Evolutionary conservation across 2,113 vertebrate species (phyloP).

Genomic region (Eurystomus gularis): DNA sequence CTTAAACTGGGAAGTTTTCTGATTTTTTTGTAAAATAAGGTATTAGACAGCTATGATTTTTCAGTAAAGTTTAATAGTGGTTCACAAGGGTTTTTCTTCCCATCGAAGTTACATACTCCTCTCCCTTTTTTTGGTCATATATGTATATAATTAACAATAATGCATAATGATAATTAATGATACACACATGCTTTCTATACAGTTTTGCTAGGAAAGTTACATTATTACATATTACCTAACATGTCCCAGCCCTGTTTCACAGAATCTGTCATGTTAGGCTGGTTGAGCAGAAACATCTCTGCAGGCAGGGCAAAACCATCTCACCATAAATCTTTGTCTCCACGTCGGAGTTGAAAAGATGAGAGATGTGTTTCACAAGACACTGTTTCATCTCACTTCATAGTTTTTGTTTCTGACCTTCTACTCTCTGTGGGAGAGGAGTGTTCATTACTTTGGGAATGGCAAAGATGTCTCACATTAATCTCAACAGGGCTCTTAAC

Average conservation of each 20-base stretch:
- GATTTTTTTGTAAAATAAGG: not conserved
- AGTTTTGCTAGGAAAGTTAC: not conserved
- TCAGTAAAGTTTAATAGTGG: not conserved
- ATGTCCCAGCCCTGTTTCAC: not conserved
- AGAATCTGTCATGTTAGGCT: not conserved
- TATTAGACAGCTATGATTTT: not conserved
- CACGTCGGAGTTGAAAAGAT: rapidly evolving
- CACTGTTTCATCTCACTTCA: not conserved
- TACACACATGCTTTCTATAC: not conserved
- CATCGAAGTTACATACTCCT: not conserved
- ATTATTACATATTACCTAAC: not conserved
- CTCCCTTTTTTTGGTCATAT: not conserved
- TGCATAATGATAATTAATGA: not conserved
- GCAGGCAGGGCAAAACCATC: not conserved
- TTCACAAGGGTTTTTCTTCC: not conserved
- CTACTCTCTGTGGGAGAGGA: not conserved
- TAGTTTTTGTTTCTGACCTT: not conserved
- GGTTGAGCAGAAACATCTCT: not conserved
- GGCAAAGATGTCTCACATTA: not conserved
- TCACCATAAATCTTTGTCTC: not conserved
- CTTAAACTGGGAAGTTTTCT: not conserved
- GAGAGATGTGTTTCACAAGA: not conserved
- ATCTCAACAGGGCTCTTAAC: not conserved
- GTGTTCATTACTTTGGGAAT: not conserved
- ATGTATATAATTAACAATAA: not conserved